A percentile compares a stretch with the other conserved stretches of the same genome.
Evolutionary conservation across 2,888 invertebrate genomes (phyloP).

Genomic region (Lithophane leautieri): DNA sequence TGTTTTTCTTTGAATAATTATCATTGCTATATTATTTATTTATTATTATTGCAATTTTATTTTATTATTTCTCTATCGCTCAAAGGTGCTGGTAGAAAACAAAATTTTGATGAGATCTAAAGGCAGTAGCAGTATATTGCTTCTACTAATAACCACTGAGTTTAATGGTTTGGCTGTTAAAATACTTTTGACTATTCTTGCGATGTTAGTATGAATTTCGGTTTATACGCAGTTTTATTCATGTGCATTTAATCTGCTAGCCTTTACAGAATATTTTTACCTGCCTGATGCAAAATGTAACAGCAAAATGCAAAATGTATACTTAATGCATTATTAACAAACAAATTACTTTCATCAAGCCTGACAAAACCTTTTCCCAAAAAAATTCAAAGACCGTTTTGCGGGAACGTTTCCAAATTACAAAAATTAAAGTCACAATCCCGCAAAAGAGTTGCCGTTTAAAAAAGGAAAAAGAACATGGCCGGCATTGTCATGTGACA

Average conservation of each 20-base stretch:
- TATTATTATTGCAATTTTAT: no score
- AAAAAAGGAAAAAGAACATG: conserved; percentile 57
- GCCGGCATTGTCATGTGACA: conserved; percentile 77
- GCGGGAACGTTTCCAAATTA: conserved; percentile 36
- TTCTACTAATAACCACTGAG: not conserved
- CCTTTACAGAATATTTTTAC: not conserved
- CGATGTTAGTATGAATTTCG: not conserved
- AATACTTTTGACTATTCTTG: not conserved
- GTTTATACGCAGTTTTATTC: not conserved
- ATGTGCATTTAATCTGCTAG: not conserved
- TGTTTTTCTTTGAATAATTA: no score
- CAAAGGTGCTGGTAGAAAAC: no score
- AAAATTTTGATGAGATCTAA: no score
- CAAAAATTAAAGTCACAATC: conserved; percentile 50
- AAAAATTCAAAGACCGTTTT: conserved; percentile 23
- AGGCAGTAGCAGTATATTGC: no score
- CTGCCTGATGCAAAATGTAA: not conserved
- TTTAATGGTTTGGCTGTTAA: not conserved
- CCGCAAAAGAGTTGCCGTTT: conserved; percentile 46
- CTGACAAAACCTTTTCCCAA: conserved; percentile 3
- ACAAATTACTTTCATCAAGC: conserved; percentile 17
- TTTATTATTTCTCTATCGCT: no score
- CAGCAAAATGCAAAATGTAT: no score
- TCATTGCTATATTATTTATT: no score
- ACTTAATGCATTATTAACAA: conserved; percentile 5